Conservation (phyloP, 2,888 invertebrate species). For the Stictocephala bisonia region DNA sequence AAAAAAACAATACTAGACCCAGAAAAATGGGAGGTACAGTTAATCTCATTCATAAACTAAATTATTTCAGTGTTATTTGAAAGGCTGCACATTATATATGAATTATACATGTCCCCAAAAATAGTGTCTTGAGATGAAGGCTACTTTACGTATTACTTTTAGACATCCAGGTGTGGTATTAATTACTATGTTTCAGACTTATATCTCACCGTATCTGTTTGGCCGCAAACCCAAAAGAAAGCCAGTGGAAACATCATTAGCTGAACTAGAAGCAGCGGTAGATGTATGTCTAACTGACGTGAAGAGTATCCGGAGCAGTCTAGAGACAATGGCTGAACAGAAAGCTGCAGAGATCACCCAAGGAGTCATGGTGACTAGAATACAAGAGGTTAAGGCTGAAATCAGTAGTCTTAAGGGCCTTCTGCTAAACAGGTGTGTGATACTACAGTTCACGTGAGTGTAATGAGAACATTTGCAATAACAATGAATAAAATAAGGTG, state of each 20-base stretch:
- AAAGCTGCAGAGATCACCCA: conserved; percentile 24
- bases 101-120: too few species aligned
- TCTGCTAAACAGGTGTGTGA: conserved; percentile 51
- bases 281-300: conserved; percentile 45
- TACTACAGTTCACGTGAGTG: neutral
- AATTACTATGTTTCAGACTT: conserved; percentile 52
- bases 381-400: conserved; percentile 54
- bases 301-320: conserved; percentile 45
- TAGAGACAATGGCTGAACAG: conserved; percentile 49
- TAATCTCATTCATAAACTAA: too few species aligned
- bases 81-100: too few species aligned
- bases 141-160: too few species aligned
- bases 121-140: too few species aligned
- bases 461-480: too few species aligned
- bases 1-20: too few species aligned
- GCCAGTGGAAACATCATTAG: conserved; percentile 38
- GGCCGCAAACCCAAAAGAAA: conserved; percentile 47
- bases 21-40: too few species aligned
- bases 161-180: too few species aligned
- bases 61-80: too few species aligned
- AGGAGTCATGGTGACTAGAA: conserved; percentile 42
- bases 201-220: conserved; percentile 51
- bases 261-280: conserved; percentile 49
- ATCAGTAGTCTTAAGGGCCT: conserved; percentile 53
- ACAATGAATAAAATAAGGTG: too few species aligned